Conservation (phyloP, 2,113 vertebrate species). For the Bombycilla garrulus region DNA sequence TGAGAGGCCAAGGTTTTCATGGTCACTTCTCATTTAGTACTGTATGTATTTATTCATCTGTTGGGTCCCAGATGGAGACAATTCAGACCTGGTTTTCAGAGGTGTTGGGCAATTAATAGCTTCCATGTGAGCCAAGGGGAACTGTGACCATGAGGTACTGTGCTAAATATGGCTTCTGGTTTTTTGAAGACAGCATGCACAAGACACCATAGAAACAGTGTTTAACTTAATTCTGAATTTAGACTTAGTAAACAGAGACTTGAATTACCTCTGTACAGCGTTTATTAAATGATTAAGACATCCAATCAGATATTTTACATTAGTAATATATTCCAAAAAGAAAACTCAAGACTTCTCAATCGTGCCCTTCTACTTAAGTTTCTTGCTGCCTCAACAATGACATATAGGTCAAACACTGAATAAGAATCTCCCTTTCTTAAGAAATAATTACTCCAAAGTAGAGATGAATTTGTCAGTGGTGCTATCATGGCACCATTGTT, state of each 20-base stretch:
- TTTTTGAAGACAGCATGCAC: background rate
- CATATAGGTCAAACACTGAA: background rate
- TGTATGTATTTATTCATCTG: background rate
- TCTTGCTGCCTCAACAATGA: background rate
- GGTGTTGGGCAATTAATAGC: background rate
- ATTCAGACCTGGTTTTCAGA: constrained; percentile 8
- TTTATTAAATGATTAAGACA: background rate
- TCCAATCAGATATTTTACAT: background rate
- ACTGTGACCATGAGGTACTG: background rate
- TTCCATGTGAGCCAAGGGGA: background rate
- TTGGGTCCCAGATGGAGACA: background rate
- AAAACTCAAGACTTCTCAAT: background rate
- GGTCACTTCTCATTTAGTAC: background rate
- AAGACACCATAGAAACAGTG: background rate
- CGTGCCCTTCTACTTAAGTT: background rate
- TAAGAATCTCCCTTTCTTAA: background rate
- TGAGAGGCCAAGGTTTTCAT: background rate
- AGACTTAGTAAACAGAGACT: background rate
- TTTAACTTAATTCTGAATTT: background rate
- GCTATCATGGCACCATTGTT: background rate
- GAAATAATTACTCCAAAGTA: background rate
- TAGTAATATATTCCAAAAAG: background rate
- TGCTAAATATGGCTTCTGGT: background rate
- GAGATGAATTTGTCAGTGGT: background rate
- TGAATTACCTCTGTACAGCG: background rate